Base-by-base conservation (phyloP, 2,888 invertebrate genomes). In the Hypolimnas misippus region DNA sequence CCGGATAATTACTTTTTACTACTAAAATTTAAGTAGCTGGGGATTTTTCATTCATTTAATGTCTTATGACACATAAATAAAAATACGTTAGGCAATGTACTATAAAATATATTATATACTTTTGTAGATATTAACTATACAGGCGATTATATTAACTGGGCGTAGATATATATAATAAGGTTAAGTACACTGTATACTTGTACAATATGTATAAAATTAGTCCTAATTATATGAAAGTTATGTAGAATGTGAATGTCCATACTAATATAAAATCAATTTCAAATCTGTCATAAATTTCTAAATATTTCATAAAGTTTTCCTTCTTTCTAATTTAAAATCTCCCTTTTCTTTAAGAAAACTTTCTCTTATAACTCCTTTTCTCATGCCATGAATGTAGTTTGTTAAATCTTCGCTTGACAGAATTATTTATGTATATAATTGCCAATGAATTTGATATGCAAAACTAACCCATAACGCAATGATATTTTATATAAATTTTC, bases 381-480 rank as follows among this genome's bases (percentile, higher is more conserved):
- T 10, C 7, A 2, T 42, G 3, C 17, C 17, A 42, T 17, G 16
- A 17, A n/a, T n/a, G n/a, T n/a, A 42, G 10, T 42, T 42, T 42
- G 17, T 10, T 6, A 8, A 42, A 19, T 17, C 42, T 16, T 8
- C 17, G 42, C 42, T 17, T 42, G 17, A 42, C 10, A 19, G 21
- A 3, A 31, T 14, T 4, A 14, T 4, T 12, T 12, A 10, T 16
- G n/a, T n/a, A n/a, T n/a, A n/a, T n/a, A n/a, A n/a, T n/a, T n/a
- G n/a, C n/a, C n/a, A n/a, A n/a, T n/a, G 10, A 52, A 17, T 57
- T 14, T 40, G 65, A 21, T 57, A 62, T 62, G 56, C 61, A 53
- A 56, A 62, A 68, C 66, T 73, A 72, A 71, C 63, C 19, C 19
- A 21, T 56, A 46, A 46, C 16, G 14, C 7, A 25, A n/a, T 17